Percentiles rank a stretch among this genome's conserved stretches.
phyloP scores from a whole-genome alignment of 35 echinoderm and acorn worm species.

The Strongylocentrotus purpuratus region DNA sequence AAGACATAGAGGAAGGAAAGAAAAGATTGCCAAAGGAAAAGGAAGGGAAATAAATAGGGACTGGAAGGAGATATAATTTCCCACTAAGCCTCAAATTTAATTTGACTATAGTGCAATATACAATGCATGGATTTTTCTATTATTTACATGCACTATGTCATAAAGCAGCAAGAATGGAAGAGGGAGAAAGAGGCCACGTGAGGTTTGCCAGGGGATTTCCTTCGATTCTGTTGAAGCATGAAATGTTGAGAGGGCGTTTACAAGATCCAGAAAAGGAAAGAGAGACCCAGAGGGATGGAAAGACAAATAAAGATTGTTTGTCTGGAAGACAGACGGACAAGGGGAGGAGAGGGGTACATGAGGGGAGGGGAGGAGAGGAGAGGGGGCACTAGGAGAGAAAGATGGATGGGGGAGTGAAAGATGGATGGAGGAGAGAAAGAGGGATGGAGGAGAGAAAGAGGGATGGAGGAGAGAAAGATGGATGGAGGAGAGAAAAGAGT shows the following conservation, averaged over 20 bases:
- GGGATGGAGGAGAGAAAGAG: neutral
- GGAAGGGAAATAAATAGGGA: neutral
- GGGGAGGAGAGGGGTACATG: neutral
- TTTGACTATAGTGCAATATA: neutral
- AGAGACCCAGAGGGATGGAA: neutral
- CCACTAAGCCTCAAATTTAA: neutral
- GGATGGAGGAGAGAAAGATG: neutral
- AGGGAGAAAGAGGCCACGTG: neutral
- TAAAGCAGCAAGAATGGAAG: neutral
- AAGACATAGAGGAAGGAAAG: neutral
- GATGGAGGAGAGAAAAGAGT: neutral
- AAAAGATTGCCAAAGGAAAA: neutral
- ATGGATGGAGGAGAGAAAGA: neutral
- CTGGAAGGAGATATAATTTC: neutral
- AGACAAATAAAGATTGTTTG: neutral
- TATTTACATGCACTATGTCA: neutral
- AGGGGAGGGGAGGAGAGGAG: neutral
- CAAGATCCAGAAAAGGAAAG: neutral
- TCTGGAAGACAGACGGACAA: neutral
- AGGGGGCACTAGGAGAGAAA: neutral
- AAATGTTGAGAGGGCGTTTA: neutral
- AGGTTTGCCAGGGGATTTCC: neutral
- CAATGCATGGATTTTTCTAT: conserved; percentile 5
- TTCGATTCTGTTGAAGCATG: neutral
- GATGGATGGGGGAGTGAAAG: neutral